Base-by-base conservation (phyloP, 2,113 vertebrate genomes). In the Mastomys coucha region DNA sequence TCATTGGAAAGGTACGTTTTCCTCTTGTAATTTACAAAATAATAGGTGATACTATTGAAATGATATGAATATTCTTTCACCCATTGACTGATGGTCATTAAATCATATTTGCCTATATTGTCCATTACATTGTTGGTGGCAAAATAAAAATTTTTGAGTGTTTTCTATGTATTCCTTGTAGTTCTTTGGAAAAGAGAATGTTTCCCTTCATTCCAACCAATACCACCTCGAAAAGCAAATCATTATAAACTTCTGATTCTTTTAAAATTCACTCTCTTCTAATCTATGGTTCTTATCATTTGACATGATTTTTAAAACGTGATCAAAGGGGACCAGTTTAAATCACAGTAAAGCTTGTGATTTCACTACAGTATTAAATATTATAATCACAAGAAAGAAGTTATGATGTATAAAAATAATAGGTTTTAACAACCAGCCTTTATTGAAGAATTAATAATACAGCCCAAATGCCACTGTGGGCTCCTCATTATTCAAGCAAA, bases 401-500 rank as follows among this genome's bases (percentile, higher is more conserved):
- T 70, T 92, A 81, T 4, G 12, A 31, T 87, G 7, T 31, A 88
- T 88, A 94, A 88, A 87, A 95, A 89, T 65, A 58, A 33, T 53
- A 26, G 6, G 26, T 92, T 96, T 88, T 51, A 93, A 76, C 0
- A 33, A 65, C 19, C 72, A 72, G 20, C 33, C 42, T n/a, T 82
- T 78, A 80, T 8, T 45, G 3, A 11, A 42, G 89, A 91, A 78
- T 72, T 26, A 49, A 14, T 77, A 92, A 84, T 76, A 65, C 70
- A 65, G 81, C 2, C 10, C 63, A 92, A 95, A 69, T 87, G n/a
- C 4, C 2, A 63, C 17, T 94, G 90, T 63, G 17, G 12, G 88
- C 13, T 70, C 82, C 17, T 93, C 53, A 86, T 86, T 94, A 89
- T 65, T 91, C 67, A 89, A 42, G 85, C 60, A 93, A 92, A 91